Conservation (phyloP, 2,797 vertebrate species). For the Poeciliopsis infans region DNA sequence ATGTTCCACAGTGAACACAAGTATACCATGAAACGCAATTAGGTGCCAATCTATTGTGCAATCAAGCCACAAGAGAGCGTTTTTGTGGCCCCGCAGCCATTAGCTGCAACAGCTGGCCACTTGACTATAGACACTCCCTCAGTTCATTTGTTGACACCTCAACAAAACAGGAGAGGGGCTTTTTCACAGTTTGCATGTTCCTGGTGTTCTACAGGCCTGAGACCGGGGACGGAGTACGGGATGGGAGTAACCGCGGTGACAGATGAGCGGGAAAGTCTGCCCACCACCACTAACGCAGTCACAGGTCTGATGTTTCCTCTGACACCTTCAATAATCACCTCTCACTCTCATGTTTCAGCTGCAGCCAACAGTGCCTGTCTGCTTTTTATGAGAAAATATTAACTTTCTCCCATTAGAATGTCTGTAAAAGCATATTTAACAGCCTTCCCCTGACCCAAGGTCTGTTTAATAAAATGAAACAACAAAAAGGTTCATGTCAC, state of each 20-base stretch:
- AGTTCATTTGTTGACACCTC: conserved; percentile 48
- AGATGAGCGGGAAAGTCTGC: conserved; percentile 89
- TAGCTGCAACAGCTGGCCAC: conserved; percentile 65
- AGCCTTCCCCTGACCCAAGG: background rate
- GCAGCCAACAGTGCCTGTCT: background rate
- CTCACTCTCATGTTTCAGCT: background rate
- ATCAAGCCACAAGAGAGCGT: conserved; percentile 55
- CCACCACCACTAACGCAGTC: conserved; percentile 92
- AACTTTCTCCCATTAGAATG: background rate
- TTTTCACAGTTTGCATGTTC: conserved; percentile 31
- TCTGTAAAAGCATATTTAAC: background rate
- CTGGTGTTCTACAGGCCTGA: conserved; percentile 81
- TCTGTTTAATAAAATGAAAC: background rate
- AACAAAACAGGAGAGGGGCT: conserved; percentile 40
- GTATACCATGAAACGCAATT: conserved; percentile 66
- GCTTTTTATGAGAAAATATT: background rate
- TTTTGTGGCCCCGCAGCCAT: conserved; percentile 53
- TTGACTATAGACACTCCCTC: conserved; percentile 44
- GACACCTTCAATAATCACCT: background rate
- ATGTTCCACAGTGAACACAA: conserved; percentile 40
- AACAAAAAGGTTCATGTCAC: background rate
- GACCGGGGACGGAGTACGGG: conserved; percentile 95
- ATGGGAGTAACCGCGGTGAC: conserved; percentile 96
- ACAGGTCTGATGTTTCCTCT: conserved; percentile 84
- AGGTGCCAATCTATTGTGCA: conserved; percentile 58